Percentiles rank a stretch among this genome's conserved stretches.
Evolutionary conservation across 2,797 vertebrate species (phyloP).

Genomic region (Acomys russatus): DNA sequence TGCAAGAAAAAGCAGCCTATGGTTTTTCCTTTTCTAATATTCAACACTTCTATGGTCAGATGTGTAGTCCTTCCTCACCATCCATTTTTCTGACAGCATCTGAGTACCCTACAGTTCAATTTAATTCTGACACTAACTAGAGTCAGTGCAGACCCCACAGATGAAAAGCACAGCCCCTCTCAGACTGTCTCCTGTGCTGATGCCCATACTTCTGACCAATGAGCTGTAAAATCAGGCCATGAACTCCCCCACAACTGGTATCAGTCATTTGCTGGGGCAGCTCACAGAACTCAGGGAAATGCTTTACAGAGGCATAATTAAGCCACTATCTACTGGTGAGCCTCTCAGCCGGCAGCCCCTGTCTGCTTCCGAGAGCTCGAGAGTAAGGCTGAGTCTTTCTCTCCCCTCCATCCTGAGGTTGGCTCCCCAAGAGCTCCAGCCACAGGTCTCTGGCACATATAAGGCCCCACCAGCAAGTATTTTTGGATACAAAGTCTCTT

Average conservation of each 20-base stretch:
- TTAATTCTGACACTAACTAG: background rate
- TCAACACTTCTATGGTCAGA: background rate
- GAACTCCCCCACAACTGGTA: background rate
- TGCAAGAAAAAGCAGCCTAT: background rate
- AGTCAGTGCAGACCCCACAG: background rate
- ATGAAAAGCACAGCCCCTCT: background rate
- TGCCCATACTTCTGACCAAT: background rate
- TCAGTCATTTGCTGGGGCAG: background rate
- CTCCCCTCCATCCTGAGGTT: background rate
- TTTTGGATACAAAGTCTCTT: background rate
- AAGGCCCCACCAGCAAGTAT: background rate
- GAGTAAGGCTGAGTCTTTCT: background rate
- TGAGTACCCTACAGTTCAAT: background rate
- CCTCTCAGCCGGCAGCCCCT: background rate
- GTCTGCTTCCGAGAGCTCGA: background rate
- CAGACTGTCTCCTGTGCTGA: background rate
- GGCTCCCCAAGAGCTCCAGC: background rate
- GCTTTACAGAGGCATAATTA: background rate
- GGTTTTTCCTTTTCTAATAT: background rate
- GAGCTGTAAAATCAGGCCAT: background rate
- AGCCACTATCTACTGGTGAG: background rate
- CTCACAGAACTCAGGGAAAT: background rate
- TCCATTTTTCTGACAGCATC: background rate
- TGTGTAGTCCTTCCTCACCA: background rate
- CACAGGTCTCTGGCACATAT: background rate